Percentiles rank a stretch among this genome's conserved stretches.
These are phyloP conservation scores for Zosterops pallidus DNA, from an alignment of 2,113 vertebrate species.

Conservation along the genomic window DNA sequence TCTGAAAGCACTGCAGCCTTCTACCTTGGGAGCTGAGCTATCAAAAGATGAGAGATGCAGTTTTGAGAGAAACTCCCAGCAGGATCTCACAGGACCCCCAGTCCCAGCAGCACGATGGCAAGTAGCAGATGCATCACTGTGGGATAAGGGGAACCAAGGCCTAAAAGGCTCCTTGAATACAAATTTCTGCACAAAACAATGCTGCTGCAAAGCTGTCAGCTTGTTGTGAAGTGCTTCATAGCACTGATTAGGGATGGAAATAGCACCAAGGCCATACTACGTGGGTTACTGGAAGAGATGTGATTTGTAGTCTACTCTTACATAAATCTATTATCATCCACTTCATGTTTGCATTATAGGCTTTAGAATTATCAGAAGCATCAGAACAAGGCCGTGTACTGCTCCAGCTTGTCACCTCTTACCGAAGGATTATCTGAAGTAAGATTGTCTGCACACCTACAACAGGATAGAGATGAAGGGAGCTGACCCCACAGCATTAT, in stretches of 20 bases:
- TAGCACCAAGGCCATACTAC: background rate
- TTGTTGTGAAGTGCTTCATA: background rate
- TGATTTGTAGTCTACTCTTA: background rate
- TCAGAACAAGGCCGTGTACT: background rate
- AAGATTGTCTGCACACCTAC: background rate
- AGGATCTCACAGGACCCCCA: background rate
- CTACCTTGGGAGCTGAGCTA: background rate
- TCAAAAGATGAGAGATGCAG: background rate
- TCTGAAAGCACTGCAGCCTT: background rate
- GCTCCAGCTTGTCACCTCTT: background rate
- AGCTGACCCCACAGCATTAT: fast-evolving
- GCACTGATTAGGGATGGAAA: background rate
- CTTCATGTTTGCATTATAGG: background rate
- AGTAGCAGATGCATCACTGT: background rate
- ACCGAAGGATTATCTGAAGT: background rate
- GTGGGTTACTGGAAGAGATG: background rate
- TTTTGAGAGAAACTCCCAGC: background rate
- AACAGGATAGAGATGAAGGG: background rate
- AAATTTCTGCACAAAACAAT: background rate
- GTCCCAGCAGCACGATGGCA: background rate
- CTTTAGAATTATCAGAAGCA: background rate
- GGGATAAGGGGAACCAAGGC: background rate
- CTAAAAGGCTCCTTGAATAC: background rate
- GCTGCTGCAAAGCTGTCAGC: background rate
- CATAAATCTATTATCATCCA: background rate